phyloP scores from a whole-genome alignment of 2,113 vertebrate genomes.

The Anguilla japonica region DNA sequence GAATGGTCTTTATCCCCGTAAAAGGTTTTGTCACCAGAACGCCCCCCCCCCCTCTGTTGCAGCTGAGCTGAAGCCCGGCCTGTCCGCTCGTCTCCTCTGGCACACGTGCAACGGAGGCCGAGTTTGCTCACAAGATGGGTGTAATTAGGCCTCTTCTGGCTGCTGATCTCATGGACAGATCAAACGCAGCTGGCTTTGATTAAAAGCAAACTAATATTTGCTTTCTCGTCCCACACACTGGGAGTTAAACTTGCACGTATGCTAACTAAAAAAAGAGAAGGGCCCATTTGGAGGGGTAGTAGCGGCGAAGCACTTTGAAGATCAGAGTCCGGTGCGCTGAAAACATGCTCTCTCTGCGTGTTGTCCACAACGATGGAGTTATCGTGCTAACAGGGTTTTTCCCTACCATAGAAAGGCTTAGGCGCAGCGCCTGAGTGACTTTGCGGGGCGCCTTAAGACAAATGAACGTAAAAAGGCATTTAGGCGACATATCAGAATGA shows the following conservation, averaged over 20 bases:
- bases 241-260: slow-evolving; percentile 21
- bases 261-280: background rate
- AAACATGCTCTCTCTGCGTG: background rate
- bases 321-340: slow-evolving; percentile 12
- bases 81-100: background rate
- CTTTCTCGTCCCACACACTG: slow-evolving; percentile 5
- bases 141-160: slow-evolving; percentile 32
- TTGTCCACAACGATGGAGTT: background rate
- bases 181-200: slow-evolving; percentile 29
- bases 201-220: slow-evolving; percentile 19
- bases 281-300: slow-evolving; percentile 8
- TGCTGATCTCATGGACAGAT: slow-evolving; percentile 12
- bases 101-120: background rate
- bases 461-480: too few species aligned
- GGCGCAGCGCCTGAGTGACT: too few species aligned
- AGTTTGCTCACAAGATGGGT: background rate
- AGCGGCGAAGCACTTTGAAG: background rate
- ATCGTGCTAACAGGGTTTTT: too few species aligned
- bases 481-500: too few species aligned
- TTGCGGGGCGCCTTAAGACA: too few species aligned
- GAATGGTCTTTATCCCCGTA: background rate
- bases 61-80: background rate
- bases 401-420: too few species aligned
- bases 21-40: background rate
- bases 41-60: background rate